These are phyloP conservation scores for Trichogramma pretiosum DNA, from an alignment of 1,140 invertebrate species.

Conservation along the genomic window DNA sequence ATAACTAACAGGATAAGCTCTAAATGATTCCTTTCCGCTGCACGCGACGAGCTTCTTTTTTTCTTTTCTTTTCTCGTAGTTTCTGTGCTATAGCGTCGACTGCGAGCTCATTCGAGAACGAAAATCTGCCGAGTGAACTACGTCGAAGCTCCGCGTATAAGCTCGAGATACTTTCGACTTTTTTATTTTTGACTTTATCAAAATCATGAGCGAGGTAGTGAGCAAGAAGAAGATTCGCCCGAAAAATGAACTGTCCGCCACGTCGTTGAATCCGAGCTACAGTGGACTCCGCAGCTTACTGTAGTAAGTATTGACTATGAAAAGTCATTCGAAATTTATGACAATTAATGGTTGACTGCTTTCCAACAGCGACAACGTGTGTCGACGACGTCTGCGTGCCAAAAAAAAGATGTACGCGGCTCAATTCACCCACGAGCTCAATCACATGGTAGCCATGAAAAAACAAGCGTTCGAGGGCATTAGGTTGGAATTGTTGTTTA, in stretches of 20 bases:
- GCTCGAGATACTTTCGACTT: too few species aligned
- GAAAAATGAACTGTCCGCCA: not conserved
- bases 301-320: conserved; percentile 27
- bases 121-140: too few species aligned
- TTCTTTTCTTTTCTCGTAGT: not conserved
- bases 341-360: too few species aligned
- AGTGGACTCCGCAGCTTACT: conserved; percentile 23
- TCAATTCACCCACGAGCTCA: conserved; percentile 34
- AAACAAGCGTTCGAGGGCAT: conserved; percentile 32
- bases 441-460: conserved; percentile 35
- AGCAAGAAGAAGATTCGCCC: not conserved
- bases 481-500: conserved; percentile 26
- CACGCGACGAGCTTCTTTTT: not conserved
- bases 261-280: not conserved
- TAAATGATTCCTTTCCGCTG: too few species aligned
- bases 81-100: not conserved
- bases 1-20: too few species aligned
- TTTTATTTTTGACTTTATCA: not conserved
- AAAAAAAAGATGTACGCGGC: conserved; percentile 26
- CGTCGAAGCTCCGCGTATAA: too few species aligned
- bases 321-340: not conserved
- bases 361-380: conserved; percentile 32
- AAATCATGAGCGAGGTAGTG: not conserved
- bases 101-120: not conserved
- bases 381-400: conserved; percentile 28